Evolutionary conservation across 2,797 vertebrate genomes (phyloP).

Genomic region (Chrosomus eos): DNA sequence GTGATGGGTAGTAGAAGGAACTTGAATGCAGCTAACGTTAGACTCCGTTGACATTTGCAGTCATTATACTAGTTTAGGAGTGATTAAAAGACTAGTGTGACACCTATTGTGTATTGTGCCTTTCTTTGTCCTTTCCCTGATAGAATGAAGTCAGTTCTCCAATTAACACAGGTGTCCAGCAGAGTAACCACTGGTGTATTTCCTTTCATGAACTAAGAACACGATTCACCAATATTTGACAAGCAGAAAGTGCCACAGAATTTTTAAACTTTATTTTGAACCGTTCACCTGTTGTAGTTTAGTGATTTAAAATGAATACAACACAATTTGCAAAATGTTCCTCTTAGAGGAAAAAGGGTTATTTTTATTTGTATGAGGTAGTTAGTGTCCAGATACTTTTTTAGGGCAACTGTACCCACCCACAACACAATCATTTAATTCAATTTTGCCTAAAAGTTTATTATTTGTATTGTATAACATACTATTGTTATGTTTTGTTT

Average conservation of each 20-base stretch:
- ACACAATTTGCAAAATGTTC: background rate
- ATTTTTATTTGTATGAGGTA: background rate
- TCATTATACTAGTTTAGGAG: background rate
- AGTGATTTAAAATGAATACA: background rate
- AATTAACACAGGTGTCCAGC: background rate
- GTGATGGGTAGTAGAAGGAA: background rate
- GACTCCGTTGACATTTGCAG: background rate
- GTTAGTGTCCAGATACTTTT: background rate
- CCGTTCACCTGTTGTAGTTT: background rate
- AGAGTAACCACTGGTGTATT: background rate
- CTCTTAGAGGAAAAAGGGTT: background rate
- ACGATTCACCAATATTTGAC: background rate
- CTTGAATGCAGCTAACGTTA: background rate
- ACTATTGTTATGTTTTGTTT: too few relatives aligned
- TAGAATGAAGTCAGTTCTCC: background rate
- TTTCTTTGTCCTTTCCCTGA: background rate
- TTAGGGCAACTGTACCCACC: background rate
- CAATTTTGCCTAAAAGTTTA: background rate
- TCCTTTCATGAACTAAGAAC: background rate
- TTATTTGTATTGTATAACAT: too few relatives aligned
- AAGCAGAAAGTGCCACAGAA: background rate
- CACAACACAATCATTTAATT: too few relatives aligned
- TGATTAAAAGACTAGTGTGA: background rate
- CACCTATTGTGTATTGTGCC: background rate
- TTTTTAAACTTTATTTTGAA: background rate